Conservation (phyloP, 1,140 invertebrate genomes). For the Wasmannia auropunctata region DNA sequence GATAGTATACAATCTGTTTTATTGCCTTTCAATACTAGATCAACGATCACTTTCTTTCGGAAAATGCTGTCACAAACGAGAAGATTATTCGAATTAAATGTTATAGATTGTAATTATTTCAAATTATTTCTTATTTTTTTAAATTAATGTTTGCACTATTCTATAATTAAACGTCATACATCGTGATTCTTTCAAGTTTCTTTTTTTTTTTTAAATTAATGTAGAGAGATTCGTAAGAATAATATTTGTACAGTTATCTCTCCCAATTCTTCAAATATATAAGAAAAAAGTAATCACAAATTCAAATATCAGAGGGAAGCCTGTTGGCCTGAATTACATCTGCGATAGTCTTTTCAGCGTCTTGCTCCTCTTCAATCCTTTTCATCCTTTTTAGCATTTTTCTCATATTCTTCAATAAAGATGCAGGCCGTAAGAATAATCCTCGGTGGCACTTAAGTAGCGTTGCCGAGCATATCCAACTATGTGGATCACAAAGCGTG, state of each 20-base stretch:
- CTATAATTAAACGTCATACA: neutral
- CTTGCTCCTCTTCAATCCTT: neutral
- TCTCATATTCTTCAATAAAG: neutral
- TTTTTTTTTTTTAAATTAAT: neutral
- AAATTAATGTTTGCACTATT: neutral
- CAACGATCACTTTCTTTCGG: neutral
- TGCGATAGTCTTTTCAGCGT: neutral
- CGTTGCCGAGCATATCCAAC: slow-evolving; percentile 84
- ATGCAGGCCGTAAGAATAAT: slow-evolving; percentile 49
- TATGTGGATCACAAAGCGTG: slow-evolving; percentile 84
- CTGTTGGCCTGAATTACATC: neutral
- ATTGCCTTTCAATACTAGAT: neutral
- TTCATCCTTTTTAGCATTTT: neutral
- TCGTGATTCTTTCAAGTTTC: neutral
- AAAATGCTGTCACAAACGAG: neutral
- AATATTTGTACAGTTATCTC: neutral
- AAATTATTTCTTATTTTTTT: neutral
- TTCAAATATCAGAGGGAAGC: neutral
- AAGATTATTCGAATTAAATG: neutral
- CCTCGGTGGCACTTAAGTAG: slow-evolving; percentile 76
- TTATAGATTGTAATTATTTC: neutral
- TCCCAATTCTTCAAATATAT: neutral
- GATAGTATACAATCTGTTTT: neutral
- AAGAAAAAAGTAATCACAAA: neutral
- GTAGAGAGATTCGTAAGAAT: neutral